Evolutionary conservation across 2,797 vertebrate species (phyloP), one percentile per base, ranked within the genome.

Genomic region (Mus caroli): DNA sequence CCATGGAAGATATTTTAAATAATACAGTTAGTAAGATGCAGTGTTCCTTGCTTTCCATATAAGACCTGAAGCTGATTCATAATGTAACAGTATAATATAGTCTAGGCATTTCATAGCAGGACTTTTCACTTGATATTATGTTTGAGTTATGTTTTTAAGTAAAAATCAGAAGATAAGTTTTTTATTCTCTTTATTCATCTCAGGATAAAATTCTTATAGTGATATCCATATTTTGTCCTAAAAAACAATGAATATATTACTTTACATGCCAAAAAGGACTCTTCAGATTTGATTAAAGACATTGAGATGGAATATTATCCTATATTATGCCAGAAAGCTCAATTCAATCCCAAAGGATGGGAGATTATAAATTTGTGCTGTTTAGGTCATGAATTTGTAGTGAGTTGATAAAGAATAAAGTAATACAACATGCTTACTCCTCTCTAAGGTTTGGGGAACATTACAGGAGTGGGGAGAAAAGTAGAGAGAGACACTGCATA

Each of bases 41-140:
- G n/a, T n/a, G 26, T 14, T 76, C 50, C 85, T 77, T 1, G 34
- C 19, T 83, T 73, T 77, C 50, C 58, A 40, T 12, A 3, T n/a
- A 37, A 52, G 69, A 82, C 10, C 62, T 78, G 76, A 56, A 56
- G n/a, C 76, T 82, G 76, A 92, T 84, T 92, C 76, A 88, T 88
- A 88, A 62, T 54, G 28, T 46, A 88, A 95, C 12, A 3, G 9
- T 50, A 50, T 83, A 71, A 88, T 46, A 28, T 15, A 90, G 52
- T 71, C 22, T 77, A 80, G 15, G 7, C 46, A 90, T 90, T 94
- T 83, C 46, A 85, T 85, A 83, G 76, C 43, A 85, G 37, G 1
- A 43, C 19, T 82, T 82, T 82, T 92, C 80, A 77, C 24, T 82
- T 19, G n/a, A 40, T 86, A 40, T 86, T 79, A 52, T 92, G 58